phyloP scores from a whole-genome alignment of 2,888 invertebrate species.

The Lithophane semibrunnea region DNA sequence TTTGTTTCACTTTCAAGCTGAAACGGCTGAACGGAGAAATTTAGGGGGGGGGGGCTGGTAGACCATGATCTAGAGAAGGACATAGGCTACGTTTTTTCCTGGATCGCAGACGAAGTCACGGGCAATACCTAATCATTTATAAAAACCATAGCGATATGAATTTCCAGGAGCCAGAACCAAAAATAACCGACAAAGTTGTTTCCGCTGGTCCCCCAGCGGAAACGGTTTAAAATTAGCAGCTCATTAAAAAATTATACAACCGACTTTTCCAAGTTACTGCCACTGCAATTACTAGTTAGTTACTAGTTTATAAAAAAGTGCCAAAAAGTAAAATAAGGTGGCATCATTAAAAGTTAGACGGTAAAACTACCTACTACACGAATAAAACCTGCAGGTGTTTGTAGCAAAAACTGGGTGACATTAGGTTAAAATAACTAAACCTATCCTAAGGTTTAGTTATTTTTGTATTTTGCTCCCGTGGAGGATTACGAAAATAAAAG shows the following conservation, averaged over 20 bases:
- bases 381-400: constrained; percentile 51
- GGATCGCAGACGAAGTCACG: too few relatives aligned
- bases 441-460: background rate
- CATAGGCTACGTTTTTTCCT: too few relatives aligned
- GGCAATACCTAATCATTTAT: too few relatives aligned
- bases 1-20: too few relatives aligned
- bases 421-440: too few relatives aligned
- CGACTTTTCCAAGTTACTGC: background rate
- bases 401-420: constrained; percentile 13
- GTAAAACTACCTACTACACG: constrained; percentile 56
- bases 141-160: background rate
- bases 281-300: background rate
- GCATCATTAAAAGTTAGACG: constrained; percentile 77
- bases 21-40: too few relatives aligned
- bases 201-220: too few relatives aligned
- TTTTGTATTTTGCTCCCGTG: background rate
- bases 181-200: too few relatives aligned
- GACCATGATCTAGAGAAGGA: too few relatives aligned
- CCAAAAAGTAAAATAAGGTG: constrained; percentile 72
- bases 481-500: too few relatives aligned
- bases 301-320: constrained; percentile 57
- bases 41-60: too few relatives aligned
- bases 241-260: constrained; percentile 17
- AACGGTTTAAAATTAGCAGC: background rate
- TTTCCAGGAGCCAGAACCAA: too few relatives aligned